These are phyloP conservation scores for Felis catus DNA, from an alignment of 2,113 vertebrate genomes.

Conservation along the genomic window F.catus_Fca126_mat1.0 CM031426.1:56504501-56505000, in stretches of 20 bases:
- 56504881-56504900: conserved; percentile 6
- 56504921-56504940: not conserved
- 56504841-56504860: not conserved
- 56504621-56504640: not conserved
- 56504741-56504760: not conserved
- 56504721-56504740: not conserved
- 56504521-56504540: too few species aligned
- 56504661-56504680: not conserved
- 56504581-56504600: not conserved
- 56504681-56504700: not conserved
- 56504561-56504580: too few species aligned
- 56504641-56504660: not conserved
- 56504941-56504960: not conserved
- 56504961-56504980: not conserved
- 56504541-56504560: too few species aligned
- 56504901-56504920: conserved; percentile 45
- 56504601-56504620: not conserved
- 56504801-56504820: not conserved
- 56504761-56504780: not conserved
- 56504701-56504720: not conserved
- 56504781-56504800: not conserved
- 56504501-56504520: too few species aligned
- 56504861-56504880: not conserved
- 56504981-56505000: not conserved
- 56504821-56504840: not conserved